Evolutionary conservation across 2,113 vertebrate species (phyloP), one percentile per base, ranked within the genome.

Genomic region (Hepsetus odoe): DNA sequence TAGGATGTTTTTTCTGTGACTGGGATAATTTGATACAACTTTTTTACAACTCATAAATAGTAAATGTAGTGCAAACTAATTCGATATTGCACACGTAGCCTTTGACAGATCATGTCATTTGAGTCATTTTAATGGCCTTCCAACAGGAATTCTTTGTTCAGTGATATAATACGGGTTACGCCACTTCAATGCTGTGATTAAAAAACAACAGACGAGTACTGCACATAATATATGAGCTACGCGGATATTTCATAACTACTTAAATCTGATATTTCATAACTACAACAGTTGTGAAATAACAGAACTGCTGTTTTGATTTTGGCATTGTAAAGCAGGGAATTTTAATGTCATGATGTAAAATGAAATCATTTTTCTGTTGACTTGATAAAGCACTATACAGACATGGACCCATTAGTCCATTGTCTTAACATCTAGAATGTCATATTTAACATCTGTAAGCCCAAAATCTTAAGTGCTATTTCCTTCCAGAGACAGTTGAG

Each of bases 131-230:
- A 53, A 53, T n/a, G 20, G 49, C 49, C 49, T 32, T 26, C 3
- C 44, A 13, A 30, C 5, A 61, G 33, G 49, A 68, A 26, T 53
- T 65, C 26, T 51, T 75, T 30, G 53, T 26, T 46, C 65, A 7
- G n/a, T 69, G 24, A 30, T 22, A 42, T 55, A 70, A 62, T 68
- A 62, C 24, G 22, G n/a, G 18, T 79, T 53, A 79, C 62, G 32
- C 42, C 49, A 24, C 40, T 62, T 69, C 28, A 18, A 46, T 71
- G 59, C 24, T 51, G 10, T n/a, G 13, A 38, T 20, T 77, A 46
- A 49, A 70, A 46, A 18, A n/a, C 26, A 26, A 4, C 65, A 59
- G 24, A 53, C 9, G 32, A 64, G 61, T n/a, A 35, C 33, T 62
- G 33, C 59, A 30, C 56, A n/a, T 58, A 14, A 72, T 44, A 30